Percentiles rank a stretch among this genome's conserved stretches.
These are phyloP conservation scores for Entelurus aequoreus DNA, from an alignment of 2,113 vertebrate species.

Conservation along the genomic window DNA sequence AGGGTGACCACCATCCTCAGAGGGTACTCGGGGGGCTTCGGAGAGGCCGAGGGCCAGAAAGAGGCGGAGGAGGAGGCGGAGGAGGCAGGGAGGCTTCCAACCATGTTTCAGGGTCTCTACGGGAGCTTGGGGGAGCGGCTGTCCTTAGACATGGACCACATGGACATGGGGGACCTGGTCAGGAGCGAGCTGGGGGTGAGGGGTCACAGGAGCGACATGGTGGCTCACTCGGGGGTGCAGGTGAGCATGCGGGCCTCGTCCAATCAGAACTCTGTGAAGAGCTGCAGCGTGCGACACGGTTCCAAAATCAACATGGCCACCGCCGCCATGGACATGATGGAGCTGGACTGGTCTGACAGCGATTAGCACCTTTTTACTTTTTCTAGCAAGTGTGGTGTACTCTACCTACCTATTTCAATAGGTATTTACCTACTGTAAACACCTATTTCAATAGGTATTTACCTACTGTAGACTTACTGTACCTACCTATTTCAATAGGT, in stretches of 20 bases:
- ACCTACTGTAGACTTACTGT: too few species aligned
- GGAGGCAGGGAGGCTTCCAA: constrained; percentile 54
- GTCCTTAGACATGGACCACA: constrained; percentile 73
- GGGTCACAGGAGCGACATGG: constrained; percentile 58
- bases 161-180: constrained; percentile 51
- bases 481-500: too few species aligned
- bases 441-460: too few species aligned
- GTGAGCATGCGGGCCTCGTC: constrained; percentile 89
- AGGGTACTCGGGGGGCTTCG: constrained; percentile 58
- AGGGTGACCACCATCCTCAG: constrained; percentile 63
- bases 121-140: constrained; percentile 84
- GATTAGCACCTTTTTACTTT: constrained; percentile 60
- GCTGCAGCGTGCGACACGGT: constrained; percentile 87
- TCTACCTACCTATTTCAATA: too few species aligned
- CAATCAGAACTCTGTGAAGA: constrained; percentile 97
- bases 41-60: constrained; percentile 42
- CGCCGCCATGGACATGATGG: constrained; percentile 84
- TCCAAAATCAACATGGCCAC: constrained; percentile 88
- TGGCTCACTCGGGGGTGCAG: constrained; percentile 89
- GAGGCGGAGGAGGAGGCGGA: constrained; percentile 55
- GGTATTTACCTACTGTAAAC: too few species aligned
- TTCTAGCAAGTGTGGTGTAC: too few species aligned
- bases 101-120: constrained; percentile 62
- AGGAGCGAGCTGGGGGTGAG: constrained; percentile 71
- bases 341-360: constrained; percentile 90